Evolutionary conservation across 2,888 invertebrate genomes (phyloP), one percentile per base, ranked within the genome.

Genomic region (Meloe dianella): DNA sequence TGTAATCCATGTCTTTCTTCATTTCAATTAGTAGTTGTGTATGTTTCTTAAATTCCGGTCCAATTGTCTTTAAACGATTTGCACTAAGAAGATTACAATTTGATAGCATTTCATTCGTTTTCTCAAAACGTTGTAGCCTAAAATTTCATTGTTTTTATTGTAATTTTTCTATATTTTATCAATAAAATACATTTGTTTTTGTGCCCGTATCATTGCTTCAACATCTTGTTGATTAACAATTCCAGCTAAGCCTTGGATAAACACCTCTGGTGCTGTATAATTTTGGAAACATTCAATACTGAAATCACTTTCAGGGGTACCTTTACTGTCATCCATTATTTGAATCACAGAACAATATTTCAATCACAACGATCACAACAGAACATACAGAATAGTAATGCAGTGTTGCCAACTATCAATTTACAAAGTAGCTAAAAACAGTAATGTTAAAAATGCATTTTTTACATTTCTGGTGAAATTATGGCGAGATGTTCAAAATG

Each of bases 51-150:
- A 98, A 96, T 79, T 98, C 97, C 0, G 90, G 89, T 9, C 90
- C 91, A 0, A 97, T 96, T 22, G 90, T 90, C 78, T 95, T 93
- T 63, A 96, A 88, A 12, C 98, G 89, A 71, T 92, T 92, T 3
- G 93, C 91, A 0, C 97, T 96, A n/a, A 99, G 84, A 20, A 95
- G 93, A 83, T 97, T 97, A 81, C 98, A 98, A 82, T 98, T 98
- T 10, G 95, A 92, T 32, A 99, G 85, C 98, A 98, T 99, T 86
- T 99, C 98, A 80, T 98, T 99, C 0, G 98, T 98, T 84, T 98
- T 98, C 81, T 98, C 98, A 85, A 98, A 99, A 64, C 98, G 88
- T 78, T 95, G 94, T 29, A 98, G 83, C 95, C 96, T 96, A 80
- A 1, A 86, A 85, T 41, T 17, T 20, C 35, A 38, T 57, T 32